Evolutionary conservation across 2,888 invertebrate species (phyloP).

Genomic region (Dynastes grantii): DNA sequence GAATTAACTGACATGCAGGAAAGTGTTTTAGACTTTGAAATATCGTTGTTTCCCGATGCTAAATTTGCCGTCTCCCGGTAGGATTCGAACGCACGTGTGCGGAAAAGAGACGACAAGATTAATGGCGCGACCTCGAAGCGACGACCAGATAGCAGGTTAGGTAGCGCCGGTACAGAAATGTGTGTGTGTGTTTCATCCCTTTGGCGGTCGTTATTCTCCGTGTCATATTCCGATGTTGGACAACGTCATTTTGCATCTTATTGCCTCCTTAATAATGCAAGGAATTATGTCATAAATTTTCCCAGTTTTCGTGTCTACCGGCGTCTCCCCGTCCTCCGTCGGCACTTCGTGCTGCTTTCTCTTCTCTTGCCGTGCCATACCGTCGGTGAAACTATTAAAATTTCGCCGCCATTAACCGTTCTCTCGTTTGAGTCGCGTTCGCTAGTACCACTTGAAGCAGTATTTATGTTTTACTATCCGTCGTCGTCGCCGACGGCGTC

Average conservation of each 20-base stretch:
- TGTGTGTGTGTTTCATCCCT: conserved; percentile 52
- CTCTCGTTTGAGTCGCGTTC: neutral
- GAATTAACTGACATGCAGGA: conserved; percentile 57
- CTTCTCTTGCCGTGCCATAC: neutral
- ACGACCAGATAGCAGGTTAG: conserved; percentile 60
- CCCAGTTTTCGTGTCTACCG: neutral
- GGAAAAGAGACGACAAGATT: conserved; percentile 66
- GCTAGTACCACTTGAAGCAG: neutral
- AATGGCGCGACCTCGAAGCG: conserved; percentile 60
- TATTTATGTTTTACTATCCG: conserved; percentile 20
- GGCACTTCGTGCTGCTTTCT: neutral
- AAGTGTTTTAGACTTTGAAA: conserved; percentile 68
- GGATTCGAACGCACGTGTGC: conserved; percentile 61
- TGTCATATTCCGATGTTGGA: conserved; percentile 63
- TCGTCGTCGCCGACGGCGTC: neutral
- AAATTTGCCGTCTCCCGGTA: conserved; percentile 66
- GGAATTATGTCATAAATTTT: conserved; percentile 58
- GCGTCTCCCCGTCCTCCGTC: neutral
- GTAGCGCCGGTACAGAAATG: neutral
- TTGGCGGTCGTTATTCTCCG: conserved; percentile 54
- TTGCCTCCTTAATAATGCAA: conserved; percentile 62
- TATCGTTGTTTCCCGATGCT: conserved; percentile 66
- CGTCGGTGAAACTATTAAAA: conserved; percentile 28
- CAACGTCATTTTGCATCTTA: conserved; percentile 63
- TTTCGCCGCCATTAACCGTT: conserved; percentile 26